Evolutionary conservation across 2,888 invertebrate genomes (phyloP).

Genomic region (Limulus polyphemus): DNA sequence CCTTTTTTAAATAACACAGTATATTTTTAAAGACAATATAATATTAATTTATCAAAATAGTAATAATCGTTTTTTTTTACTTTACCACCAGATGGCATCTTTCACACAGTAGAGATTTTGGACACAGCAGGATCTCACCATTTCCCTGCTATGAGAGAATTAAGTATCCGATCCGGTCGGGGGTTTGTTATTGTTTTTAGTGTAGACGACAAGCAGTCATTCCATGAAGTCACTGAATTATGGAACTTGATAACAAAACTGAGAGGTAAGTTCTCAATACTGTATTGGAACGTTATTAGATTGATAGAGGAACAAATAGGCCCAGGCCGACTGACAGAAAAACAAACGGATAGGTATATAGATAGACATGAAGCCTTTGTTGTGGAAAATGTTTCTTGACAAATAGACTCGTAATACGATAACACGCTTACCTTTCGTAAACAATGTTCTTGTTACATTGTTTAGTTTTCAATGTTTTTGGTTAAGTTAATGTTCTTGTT

Average conservation of each 20-base stretch:
- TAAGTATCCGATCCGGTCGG: slow-evolving; percentile 29
- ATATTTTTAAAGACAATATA: no score
- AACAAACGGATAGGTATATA: no score
- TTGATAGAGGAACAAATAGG: background rate
- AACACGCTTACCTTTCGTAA: no score
- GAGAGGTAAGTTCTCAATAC: slow-evolving; percentile 25
- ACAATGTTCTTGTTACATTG: no score
- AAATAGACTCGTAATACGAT: no score
- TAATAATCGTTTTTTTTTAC: background rate
- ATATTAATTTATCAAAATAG: no score
- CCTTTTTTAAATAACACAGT: no score
- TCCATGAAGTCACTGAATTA: slow-evolving; percentile 27
- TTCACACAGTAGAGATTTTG: slow-evolving; percentile 29
- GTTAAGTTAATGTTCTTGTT: no score
- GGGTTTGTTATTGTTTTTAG: slow-evolving; percentile 30
- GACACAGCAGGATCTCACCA: slow-evolving; percentile 30
- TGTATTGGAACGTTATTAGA: background rate
- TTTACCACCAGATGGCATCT: slow-evolving; percentile 26
- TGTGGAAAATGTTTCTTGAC: no score
- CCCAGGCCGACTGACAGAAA: background rate
- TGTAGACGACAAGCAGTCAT: slow-evolving; percentile 28
- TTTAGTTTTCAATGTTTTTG: no score
- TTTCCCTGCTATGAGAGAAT: slow-evolving; percentile 31
- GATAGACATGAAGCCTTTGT: no score
- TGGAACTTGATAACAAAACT: slow-evolving; percentile 27